Percentiles rank a stretch among this genome's conserved stretches.
Conservation (phyloP, 2,113 vertebrate genomes). For the Thinocorus orbignyianus region DNA sequence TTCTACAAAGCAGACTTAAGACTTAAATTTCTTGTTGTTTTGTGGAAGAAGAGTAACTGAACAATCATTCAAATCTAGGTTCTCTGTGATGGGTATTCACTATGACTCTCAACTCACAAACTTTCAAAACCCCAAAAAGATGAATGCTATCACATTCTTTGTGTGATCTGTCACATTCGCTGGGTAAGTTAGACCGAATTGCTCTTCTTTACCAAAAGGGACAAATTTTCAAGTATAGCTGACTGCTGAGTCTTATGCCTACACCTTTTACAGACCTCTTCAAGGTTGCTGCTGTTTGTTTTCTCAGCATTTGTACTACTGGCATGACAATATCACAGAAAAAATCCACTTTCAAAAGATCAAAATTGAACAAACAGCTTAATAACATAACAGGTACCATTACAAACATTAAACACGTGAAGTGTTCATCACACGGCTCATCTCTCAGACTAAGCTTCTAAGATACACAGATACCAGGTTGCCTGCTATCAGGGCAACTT, state of each 20-base stretch:
- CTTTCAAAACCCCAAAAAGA: neutral
- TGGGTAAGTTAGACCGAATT: neutral
- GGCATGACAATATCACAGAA: neutral
- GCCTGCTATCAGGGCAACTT: neutral
- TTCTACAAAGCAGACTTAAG: neutral
- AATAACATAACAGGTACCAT: neutral
- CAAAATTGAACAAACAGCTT: neutral
- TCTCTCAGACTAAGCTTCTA: neutral
- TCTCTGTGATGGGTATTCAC: neutral
- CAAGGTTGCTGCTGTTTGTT: neutral
- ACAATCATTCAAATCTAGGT: neutral
- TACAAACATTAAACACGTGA: fast-evolving
- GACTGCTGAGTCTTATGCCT: neutral
- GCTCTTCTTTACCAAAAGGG: neutral
- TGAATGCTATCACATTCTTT: fast-evolving
- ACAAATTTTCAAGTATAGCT: neutral
- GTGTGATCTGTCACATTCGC: neutral
- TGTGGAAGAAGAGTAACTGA: neutral
- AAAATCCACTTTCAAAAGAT: neutral
- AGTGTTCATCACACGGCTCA: neutral
- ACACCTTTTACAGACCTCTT: neutral
- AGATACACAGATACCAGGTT: neutral
- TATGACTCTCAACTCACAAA: neutral
- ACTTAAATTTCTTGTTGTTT: neutral
- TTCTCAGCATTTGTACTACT: neutral